phyloP scores from a whole-genome alignment of 2,888 invertebrate genomes.

The Drosophila suboccidentalis region DNA sequence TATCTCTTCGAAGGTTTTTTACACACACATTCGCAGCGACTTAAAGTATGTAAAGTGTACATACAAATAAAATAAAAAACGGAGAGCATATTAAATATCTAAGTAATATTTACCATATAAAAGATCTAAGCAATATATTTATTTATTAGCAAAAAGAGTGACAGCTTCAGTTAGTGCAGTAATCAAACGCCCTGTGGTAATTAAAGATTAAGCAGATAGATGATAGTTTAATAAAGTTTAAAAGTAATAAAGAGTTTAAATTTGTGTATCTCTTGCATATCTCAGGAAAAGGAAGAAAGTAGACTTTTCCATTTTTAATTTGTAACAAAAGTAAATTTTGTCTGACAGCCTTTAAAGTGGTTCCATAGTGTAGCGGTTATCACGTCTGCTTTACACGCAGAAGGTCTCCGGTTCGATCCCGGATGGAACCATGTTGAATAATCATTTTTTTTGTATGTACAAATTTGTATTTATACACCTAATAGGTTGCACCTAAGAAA shows the following conservation, averaged over 20 bases:
- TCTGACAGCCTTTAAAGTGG: background rate
- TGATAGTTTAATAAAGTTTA: too few relatives aligned
- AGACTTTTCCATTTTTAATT: background rate
- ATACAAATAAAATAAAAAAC: too few relatives aligned
- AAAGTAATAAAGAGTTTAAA: too few relatives aligned
- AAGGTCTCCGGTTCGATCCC: conserved; percentile 86
- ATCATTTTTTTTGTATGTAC: background rate
- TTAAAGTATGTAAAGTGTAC: background rate
- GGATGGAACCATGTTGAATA: conserved; percentile 57
- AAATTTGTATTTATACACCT: background rate
- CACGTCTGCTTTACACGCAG: conserved; percentile 86
- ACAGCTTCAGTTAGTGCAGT: background rate
- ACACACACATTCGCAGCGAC: background rate
- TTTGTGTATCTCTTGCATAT: too few relatives aligned
- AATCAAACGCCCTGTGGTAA: background rate
- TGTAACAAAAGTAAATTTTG: conserved; percentile 56
- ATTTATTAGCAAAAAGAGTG: background rate
- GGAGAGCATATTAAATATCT: background rate
- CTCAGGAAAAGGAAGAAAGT: conserved; percentile 1
- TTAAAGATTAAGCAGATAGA: too few relatives aligned
- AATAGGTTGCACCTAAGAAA: too few relatives aligned
- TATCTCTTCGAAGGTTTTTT: background rate
- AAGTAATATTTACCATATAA: background rate
- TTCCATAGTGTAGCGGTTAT: conserved; percentile 86
- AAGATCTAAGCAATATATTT: background rate